Percentiles rank a stretch among this genome's conserved stretches.
These are phyloP conservation scores for Agapostemon virescens DNA, from an alignment of 2,888 invertebrate species.

Conservation along the genomic window DNA sequence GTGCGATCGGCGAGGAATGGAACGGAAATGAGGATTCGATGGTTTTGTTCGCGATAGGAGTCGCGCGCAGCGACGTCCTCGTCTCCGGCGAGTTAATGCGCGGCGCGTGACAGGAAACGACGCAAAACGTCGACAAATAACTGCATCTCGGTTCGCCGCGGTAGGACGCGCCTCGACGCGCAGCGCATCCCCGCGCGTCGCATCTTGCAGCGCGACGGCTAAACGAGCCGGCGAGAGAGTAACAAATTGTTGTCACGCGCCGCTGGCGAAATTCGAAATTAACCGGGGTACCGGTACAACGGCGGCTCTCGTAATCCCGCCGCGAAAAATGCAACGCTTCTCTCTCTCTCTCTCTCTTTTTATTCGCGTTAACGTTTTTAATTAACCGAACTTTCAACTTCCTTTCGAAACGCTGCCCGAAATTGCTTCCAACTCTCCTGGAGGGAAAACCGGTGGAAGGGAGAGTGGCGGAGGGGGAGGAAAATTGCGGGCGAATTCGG, in stretches of 20 bases:
- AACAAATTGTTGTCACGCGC: slow-evolving; percentile 49
- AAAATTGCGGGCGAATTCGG: background rate
- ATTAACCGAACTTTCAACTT: background rate
- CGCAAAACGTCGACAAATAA: slow-evolving; percentile 31
- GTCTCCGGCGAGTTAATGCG: background rate
- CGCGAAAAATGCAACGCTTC: background rate
- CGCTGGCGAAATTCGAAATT: slow-evolving; percentile 49
- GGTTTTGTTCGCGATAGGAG: no score
- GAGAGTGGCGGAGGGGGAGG: background rate
- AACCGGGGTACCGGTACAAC: slow-evolving; percentile 33
- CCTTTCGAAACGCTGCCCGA: no score
- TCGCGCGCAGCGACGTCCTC: background rate
- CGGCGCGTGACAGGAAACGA: slow-evolving; percentile 18
- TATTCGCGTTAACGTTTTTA: slow-evolving; percentile 19
- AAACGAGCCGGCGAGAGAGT: slow-evolving; percentile 31
- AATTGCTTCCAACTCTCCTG: background rate
- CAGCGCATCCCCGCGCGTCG: background rate
- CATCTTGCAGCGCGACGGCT: slow-evolving; percentile 2
- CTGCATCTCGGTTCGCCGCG: background rate
- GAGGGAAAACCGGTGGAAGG: background rate
- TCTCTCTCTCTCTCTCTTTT: no score
- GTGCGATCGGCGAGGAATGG: background rate
- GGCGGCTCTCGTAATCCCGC: slow-evolving; percentile 22
- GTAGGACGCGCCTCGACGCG: slow-evolving; percentile 1
- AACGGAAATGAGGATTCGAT: background rate